Conservation (phyloP, 1,140 invertebrate species). For the Pachypsylla venusta region DNA sequence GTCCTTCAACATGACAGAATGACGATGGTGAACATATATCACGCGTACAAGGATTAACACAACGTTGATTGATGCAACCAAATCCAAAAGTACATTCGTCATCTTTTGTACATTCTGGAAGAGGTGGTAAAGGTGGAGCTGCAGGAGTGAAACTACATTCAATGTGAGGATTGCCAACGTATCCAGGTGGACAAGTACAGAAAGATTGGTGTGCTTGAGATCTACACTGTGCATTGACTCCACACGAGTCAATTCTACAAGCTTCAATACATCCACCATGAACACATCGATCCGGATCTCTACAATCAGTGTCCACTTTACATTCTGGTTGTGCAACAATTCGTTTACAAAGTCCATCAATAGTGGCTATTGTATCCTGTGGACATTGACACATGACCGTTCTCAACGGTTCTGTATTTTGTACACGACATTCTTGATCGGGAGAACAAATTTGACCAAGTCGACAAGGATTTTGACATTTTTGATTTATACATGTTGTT, state of each 20-base stretch:
- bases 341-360: constrained; percentile 43
- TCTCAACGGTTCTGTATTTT: constrained; percentile 59
- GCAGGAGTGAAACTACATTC: constrained; percentile 44
- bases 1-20: constrained; percentile 58
- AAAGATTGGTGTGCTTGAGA: constrained; percentile 54
- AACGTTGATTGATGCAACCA: constrained; percentile 55
- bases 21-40: constrained; percentile 57
- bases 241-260: constrained; percentile 59
- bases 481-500: constrained; percentile 57
- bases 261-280: constrained; percentile 61
- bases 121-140: constrained; percentile 36
- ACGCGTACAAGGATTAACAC: constrained; percentile 58
- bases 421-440: constrained; percentile 58
- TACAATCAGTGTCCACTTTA: constrained; percentile 54
- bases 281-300: constrained; percentile 50
- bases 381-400: constrained; percentile 71
- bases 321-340: constrained; percentile 37
- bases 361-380: constrained; percentile 46
- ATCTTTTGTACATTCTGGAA: constrained; percentile 55
- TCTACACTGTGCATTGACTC: constrained; percentile 67
- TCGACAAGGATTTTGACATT: constrained; percentile 60
- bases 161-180: constrained; percentile 63
- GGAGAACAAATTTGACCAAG: constrained; percentile 47
- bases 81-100: constrained; percentile 56
- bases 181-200: constrained; percentile 62